Conservation (phyloP, 1,140 invertebrate genomes). For the Anastatus disparis region DNA sequence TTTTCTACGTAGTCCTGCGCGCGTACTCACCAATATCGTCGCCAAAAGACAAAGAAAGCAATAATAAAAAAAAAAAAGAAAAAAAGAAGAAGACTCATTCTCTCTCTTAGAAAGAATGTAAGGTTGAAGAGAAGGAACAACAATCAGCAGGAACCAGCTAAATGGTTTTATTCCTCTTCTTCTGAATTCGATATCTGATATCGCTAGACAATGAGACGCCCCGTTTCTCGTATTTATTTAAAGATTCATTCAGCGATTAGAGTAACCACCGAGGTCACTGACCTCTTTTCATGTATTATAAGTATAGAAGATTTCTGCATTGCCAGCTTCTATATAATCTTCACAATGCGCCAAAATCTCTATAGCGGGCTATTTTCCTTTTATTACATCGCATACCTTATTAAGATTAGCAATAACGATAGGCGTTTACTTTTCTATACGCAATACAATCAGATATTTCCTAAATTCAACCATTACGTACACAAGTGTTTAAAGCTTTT, state of each 20-base stretch:
- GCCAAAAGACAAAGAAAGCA: slow-evolving; percentile 36
- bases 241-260: slow-evolving; percentile 18
- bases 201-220: slow-evolving; percentile 54
- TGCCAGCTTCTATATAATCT: too few species aligned
- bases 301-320: too few species aligned
- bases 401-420: too few species aligned
- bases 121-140: too few species aligned
- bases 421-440: too few species aligned
- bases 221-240: slow-evolving; percentile 15
- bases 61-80: slow-evolving; percentile 31
- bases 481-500: too few species aligned
- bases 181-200: slow-evolving; percentile 53
- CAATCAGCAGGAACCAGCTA: slow-evolving; percentile 50
- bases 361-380: too few species aligned
- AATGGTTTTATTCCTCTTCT: slow-evolving; percentile 57
- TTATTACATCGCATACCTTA: too few species aligned
- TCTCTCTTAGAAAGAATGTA: too few species aligned
- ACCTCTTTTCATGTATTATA: not conserved
- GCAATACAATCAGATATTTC: too few species aligned
- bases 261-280: not conserved
- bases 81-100: slow-evolving; percentile 47
- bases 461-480: too few species aligned
- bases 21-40: not conserved
- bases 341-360: too few species aligned
- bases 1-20: slow-evolving; percentile 28